Evolutionary conservation across 2,113 vertebrate species (phyloP).

Genomic region (Rhinoderma darwinii): DNA sequence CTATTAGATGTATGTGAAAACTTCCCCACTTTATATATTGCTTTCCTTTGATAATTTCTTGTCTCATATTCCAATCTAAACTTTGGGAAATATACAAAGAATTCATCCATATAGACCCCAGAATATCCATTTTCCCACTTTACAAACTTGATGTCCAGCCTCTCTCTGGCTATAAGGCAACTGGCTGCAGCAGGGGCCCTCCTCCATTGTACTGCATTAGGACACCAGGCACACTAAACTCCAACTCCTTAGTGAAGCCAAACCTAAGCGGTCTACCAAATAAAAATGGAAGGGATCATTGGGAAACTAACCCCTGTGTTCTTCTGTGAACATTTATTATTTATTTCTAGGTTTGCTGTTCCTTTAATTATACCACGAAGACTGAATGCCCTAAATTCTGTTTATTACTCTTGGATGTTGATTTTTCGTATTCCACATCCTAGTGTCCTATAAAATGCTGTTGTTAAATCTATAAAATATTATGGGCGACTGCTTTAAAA

Average conservation of each 20-base stretch:
- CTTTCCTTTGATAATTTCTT: too few species aligned
- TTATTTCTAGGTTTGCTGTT: not conserved
- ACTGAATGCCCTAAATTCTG: not conserved
- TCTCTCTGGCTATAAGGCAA: not conserved
- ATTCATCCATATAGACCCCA: too few species aligned
- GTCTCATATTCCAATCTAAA: too few species aligned
- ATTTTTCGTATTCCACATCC: not conserved
- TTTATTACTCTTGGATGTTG: not conserved
- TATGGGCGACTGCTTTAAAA: not conserved
- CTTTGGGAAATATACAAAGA: too few species aligned
- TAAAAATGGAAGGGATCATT: not conserved
- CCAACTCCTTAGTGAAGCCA: too few species aligned
- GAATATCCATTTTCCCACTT: too few species aligned
- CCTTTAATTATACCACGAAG: not conserved
- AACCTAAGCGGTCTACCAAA: too few species aligned
- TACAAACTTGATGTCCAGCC: not conserved
- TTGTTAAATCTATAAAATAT: constrained; percentile 4
- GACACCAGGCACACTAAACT: too few species aligned
- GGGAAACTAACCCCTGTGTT: not conserved
- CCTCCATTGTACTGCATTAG: too few species aligned
- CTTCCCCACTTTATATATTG: too few species aligned
- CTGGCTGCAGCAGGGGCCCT: not conserved
- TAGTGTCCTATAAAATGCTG: not conserved
- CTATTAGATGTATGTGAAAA: too few species aligned
- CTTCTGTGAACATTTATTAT: not conserved